phyloP scores from a whole-genome alignment of 2,888 invertebrate species.

The Candidula unifasciata region DNA sequence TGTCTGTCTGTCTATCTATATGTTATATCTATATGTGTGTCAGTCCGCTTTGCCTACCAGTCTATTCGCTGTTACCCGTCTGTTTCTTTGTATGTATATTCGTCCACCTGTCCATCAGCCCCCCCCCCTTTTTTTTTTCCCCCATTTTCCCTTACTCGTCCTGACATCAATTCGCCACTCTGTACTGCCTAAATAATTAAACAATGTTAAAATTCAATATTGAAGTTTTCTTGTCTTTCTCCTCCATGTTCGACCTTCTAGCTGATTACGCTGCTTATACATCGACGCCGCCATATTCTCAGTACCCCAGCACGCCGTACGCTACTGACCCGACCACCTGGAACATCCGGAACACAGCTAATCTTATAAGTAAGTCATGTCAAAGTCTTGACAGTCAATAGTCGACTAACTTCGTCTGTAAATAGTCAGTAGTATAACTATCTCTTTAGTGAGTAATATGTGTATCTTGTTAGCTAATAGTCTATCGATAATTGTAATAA shows the following conservation, averaged over 20 bases:
- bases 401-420: too few species aligned
- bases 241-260: background rate
- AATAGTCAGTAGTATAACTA: too few species aligned
- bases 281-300: conserved; percentile 46
- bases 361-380: conserved; percentile 35
- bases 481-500: too few species aligned
- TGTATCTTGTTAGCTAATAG: too few species aligned
- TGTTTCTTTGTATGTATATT: background rate
- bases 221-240: background rate
- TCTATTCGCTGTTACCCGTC: background rate
- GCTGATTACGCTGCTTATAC: conserved; percentile 48
- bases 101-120: background rate
- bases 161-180: background rate
- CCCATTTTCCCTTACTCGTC: background rate
- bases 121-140: background rate
- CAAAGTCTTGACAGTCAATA: background rate
- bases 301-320: conserved; percentile 43
- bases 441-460: too few species aligned
- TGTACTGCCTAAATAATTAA: background rate
- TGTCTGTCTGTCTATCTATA: background rate
- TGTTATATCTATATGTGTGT: background rate
- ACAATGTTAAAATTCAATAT: background rate
- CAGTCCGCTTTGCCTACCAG: background rate
- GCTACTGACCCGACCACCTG: conserved; percentile 19
- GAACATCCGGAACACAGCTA: conserved; percentile 35